These are phyloP conservation scores for Phylloscopus whistleri DNA, from an alignment of 2,113 vertebrate genomes.

Conservation along the genomic window DNA sequence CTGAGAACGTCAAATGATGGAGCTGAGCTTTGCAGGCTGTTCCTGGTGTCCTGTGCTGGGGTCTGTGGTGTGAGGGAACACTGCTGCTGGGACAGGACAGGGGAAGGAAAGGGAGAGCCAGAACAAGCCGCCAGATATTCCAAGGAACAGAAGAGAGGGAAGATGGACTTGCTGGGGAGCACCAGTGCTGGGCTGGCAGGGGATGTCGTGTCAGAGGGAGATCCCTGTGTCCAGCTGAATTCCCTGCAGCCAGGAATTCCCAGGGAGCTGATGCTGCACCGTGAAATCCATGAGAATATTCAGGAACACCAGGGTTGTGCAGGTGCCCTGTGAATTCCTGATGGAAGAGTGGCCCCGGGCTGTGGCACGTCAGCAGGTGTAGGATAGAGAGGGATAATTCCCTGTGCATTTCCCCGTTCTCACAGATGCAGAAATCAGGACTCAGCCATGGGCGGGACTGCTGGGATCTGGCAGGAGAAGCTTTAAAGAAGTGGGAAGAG, in stretches of 20 bases:
- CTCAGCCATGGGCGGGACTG: rapidly evolving
- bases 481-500: background rate
- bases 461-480: background rate
- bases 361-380: rapidly evolving
- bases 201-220: background rate
- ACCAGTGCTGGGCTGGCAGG: rapidly evolving
- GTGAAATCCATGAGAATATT: rapidly evolving
- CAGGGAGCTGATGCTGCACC: background rate
- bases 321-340: background rate
- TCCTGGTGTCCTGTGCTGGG: background rate
- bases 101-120: background rate
- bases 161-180: rapidly evolving
- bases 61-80: rapidly evolving
- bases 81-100: background rate
- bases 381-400: background rate
- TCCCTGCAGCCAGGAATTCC: background rate
- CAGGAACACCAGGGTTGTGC: rapidly evolving
- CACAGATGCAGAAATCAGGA: background rate
- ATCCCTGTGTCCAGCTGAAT: background rate
- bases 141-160: background rate
- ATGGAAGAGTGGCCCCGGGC: background rate
- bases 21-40: background rate
- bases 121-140: background rate
- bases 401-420: rapidly evolving
- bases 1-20: background rate